These are phyloP conservation scores for Megathymus violae DNA, from an alignment of 1,140 invertebrate species.

Conservation along the genomic window DNA sequence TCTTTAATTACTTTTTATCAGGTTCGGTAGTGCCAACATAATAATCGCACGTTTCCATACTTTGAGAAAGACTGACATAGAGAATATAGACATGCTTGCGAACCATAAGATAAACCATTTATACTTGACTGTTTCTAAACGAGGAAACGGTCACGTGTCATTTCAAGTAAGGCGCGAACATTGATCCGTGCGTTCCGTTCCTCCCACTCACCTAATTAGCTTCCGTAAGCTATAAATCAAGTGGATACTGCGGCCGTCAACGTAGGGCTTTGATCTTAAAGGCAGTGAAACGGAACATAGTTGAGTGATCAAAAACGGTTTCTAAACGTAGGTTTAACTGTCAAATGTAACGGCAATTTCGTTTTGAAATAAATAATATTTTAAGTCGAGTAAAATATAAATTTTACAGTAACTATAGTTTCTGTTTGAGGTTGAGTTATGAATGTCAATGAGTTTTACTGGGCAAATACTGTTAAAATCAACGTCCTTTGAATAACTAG, in stretches of 20 bases:
- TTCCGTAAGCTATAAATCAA: conserved; percentile 63
- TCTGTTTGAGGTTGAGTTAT: background rate
- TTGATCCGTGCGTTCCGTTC: conserved; percentile 40
- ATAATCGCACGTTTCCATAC: too few species aligned
- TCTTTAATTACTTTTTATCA: too few species aligned
- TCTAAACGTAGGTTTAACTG: conserved; percentile 50
- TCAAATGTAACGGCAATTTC: conserved; percentile 49
- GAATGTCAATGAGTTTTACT: background rate
- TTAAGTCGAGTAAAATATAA: background rate
- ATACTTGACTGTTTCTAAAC: background rate
- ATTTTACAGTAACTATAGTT: background rate
- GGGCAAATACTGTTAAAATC: background rate
- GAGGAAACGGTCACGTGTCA: conserved; percentile 44
- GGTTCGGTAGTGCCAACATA: too few species aligned
- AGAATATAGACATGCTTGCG: too few species aligned
- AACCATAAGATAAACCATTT: background rate
- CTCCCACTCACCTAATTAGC: conserved; percentile 55
- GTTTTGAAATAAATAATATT: conserved; percentile 7
- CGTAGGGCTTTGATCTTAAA: conserved; percentile 52
- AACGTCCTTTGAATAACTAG: too few species aligned
- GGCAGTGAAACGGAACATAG: conserved; percentile 53
- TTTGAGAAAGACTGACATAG: too few species aligned
- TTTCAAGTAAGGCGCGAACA: conserved; percentile 44
- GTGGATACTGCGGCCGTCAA: conserved; percentile 45
- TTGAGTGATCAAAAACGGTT: conserved; percentile 41